These are phyloP conservation scores for Drosophila tani DNA, from an alignment of 1,140 invertebrate species.

Conservation along the genomic window DNA sequence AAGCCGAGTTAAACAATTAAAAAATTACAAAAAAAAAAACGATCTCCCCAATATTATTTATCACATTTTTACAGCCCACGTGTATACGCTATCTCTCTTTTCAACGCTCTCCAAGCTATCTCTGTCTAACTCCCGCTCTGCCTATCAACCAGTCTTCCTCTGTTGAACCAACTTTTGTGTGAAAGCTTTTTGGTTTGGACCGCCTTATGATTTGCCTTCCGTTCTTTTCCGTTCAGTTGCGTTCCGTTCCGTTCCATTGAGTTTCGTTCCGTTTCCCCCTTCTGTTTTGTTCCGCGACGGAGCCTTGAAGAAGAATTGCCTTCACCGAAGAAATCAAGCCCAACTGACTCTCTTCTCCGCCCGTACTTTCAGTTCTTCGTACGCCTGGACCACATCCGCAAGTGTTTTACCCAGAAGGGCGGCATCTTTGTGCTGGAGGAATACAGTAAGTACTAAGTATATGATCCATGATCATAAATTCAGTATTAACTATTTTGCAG, in stretches of 20 bases:
- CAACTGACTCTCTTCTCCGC: constrained; percentile 29
- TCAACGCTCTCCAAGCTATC: constrained; percentile 22
- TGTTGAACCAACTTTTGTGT: constrained; percentile 33
- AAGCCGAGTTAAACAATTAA: neutral
- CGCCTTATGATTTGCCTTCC: constrained; percentile 25
- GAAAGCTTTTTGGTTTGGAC: constrained; percentile 42
- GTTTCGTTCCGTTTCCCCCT: constrained; percentile 34
- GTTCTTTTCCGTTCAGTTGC: constrained; percentile 17
- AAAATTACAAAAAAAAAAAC: constrained; percentile 1
- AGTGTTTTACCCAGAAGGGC: constrained; percentile 99
- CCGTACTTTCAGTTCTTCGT: constrained; percentile 98
- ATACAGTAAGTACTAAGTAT: constrained; percentile 92
- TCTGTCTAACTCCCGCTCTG: constrained; percentile 17
- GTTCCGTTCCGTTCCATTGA: constrained; percentile 26
- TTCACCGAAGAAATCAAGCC: constrained; percentile 7
- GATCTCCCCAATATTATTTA: constrained; percentile 17
- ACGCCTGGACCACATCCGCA: constrained; percentile 98
- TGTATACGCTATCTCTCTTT: constrained; percentile 33
- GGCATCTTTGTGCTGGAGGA: constrained; percentile 99
- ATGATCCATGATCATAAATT: too few species aligned
- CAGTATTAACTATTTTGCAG: constrained; percentile 87
- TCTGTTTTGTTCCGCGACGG: constrained; percentile 28
- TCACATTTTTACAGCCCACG: constrained; percentile 25
- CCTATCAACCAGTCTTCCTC: constrained; percentile 24
- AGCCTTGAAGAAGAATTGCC: constrained; percentile 17